phyloP scores from a whole-genome alignment of 1,140 invertebrate genomes.

The Propsilocerus akamusi region DNA sequence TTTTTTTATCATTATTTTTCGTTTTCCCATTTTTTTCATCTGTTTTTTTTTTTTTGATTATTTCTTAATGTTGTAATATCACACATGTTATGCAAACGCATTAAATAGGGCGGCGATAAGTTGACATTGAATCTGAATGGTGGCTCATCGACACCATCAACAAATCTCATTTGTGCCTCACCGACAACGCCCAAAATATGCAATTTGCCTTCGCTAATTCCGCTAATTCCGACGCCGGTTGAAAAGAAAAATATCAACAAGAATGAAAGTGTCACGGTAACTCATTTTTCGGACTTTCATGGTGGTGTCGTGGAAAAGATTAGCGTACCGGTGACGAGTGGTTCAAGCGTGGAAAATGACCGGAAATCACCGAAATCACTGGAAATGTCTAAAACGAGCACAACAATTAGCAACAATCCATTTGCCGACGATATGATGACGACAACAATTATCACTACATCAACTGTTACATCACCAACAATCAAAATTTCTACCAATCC shows the following conservation, averaged over 20 bases:
- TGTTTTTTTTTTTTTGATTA: slow-evolving; percentile 4
- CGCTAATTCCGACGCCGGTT: neutral
- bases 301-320: slow-evolving; percentile 11
- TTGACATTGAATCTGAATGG: slow-evolving; percentile 41
- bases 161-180: slow-evolving; percentile 8
- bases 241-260: slow-evolving; percentile 5
- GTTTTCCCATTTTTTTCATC: slow-evolving; percentile 5
- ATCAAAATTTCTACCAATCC: slow-evolving; percentile 5
- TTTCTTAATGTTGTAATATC: neutral
- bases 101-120: slow-evolving; percentile 47
- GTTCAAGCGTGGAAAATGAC: neutral
- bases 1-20: slow-evolving; percentile 14
- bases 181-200: slow-evolving; percentile 8
- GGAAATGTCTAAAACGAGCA: neutral
- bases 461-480: neutral
- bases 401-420: neutral
- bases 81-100: slow-evolving; percentile 11
- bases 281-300: slow-evolving; percentile 22
- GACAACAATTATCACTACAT: slow-evolving; percentile 10
- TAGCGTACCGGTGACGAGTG: slow-evolving; percentile 14
- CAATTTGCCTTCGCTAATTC: slow-evolving; percentile 8
- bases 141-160: slow-evolving; percentile 11
- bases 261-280: slow-evolving; percentile 26
- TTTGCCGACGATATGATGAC: slow-evolving; percentile 2
- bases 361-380: neutral